A percentile compares a stretch with the other conserved stretches of the same genome.
These are phyloP conservation scores for Enhydra lutris DNA, from an alignment of 2,113 vertebrate genomes.

Conservation along the genomic window DNA sequence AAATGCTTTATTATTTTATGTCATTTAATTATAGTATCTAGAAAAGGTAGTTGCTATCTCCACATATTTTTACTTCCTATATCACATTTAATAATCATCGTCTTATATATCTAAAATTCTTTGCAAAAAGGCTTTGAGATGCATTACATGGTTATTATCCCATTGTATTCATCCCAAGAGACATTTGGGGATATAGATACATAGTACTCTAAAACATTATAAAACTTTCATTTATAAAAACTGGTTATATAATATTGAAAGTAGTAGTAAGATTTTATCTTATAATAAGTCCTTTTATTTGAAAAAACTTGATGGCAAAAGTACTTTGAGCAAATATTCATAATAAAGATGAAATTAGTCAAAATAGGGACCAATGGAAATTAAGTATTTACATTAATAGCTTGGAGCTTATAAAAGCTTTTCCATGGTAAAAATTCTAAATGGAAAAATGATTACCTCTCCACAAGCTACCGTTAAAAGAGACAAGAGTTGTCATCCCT, in stretches of 20 bases:
- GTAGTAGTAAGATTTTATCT: conserved; percentile 10
- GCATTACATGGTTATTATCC: neutral
- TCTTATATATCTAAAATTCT: neutral
- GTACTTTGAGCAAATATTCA: conserved; percentile 11
- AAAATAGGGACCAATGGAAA: neutral
- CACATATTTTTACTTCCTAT: neutral
- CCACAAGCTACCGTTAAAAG: neutral
- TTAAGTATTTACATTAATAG: neutral
- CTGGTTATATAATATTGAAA: conserved; percentile 36
- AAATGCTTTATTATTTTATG: neutral
- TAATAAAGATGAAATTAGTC: conserved; percentile 28
- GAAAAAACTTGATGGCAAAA: conserved; percentile 12
- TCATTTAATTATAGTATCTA: neutral
- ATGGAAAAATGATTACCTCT: neutral
- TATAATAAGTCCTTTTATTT: neutral
- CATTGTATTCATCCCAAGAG: neutral
- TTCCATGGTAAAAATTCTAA: conserved; percentile 8
- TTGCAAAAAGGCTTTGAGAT: conserved; percentile 13
- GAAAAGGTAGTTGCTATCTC: neutral
- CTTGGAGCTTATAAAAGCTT: neutral
- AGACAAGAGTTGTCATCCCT: neutral
- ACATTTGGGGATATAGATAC: neutral
- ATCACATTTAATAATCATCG: neutral
- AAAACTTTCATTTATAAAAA: conserved; percentile 8
- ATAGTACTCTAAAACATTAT: neutral